Conservation (phyloP, 1,140 invertebrate species). For the Pachyrhynchus sulphureomaculatus region DNA sequence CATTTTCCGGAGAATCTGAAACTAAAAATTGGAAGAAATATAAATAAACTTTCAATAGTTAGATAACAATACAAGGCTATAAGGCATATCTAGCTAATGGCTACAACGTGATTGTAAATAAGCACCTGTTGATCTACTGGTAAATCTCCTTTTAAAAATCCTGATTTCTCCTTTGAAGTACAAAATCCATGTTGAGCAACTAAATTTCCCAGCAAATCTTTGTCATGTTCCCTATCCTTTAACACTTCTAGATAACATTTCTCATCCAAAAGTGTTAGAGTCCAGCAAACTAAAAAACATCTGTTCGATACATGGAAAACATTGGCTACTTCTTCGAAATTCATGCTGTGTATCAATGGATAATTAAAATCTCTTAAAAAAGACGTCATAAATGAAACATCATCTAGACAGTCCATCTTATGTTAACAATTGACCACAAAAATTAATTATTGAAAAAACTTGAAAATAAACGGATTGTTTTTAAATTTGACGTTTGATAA, state of each 20-base stretch:
- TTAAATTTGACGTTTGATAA: no score
- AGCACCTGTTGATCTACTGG: no score
- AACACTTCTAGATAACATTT: neutral
- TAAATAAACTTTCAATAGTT: no score
- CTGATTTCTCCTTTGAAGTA: neutral
- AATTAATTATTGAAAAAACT: no score
- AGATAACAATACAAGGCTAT: no score
- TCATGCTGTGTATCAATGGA: conserved; percentile 12
- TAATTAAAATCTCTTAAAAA: conserved; percentile 8
- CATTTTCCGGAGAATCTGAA: conserved; percentile 7
- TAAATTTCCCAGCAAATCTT: neutral
- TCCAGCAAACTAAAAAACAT: conserved; percentile 7
- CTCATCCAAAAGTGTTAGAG: conserved; percentile 3
- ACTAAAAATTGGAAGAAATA: conserved; percentile 5
- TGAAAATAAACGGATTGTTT: no score
- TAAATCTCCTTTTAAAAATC: conserved; percentile 8
- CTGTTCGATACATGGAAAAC: conserved; percentile 10
- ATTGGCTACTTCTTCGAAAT: neutral
- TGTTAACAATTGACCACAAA: no score
- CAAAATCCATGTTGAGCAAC: conserved; percentile 9
- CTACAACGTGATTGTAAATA: no score
- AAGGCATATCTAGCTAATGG: no score
- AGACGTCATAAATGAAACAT: neutral
- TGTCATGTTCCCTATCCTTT: conserved; percentile 6
- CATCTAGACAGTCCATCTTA: neutral